Base-by-base conservation (phyloP, 2,113 vertebrate species). In the Struthio camelus region DNA sequence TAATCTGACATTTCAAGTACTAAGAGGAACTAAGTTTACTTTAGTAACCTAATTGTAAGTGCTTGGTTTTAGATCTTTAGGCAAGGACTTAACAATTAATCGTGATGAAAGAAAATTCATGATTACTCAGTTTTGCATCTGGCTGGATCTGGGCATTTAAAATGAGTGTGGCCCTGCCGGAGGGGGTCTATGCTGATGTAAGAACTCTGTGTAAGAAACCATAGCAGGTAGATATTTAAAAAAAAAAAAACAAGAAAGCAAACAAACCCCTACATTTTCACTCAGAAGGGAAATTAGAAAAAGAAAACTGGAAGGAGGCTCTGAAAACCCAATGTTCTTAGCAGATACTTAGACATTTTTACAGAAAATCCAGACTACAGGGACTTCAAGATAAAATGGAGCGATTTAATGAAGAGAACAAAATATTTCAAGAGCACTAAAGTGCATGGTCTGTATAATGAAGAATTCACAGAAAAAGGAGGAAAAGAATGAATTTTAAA, bases 371-470 rank as follows among this genome's bases (percentile, higher is more conserved):
- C 34, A 78, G 70, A 62, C 69, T 95, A 53, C 50, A 81, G 69
- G 64, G 89, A 24, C 73, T 95, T 67, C 90, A 85, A 89, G 95
- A 95, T 73, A 83, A 96, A 94, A 90, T 24, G 25, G 24, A 86
- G 28, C 36, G 79, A 89, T 70, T 87, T 81, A 86, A 76, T 71
- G 71, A 94, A 85, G 76, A 87, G 83, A 93, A 96, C 67, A 96
- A 94, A 95, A 95, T 38, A 75, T 83, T 88, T 85, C 66, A 95
- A 88, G 69, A 91, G 24, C 36, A 71, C 32, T 51, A 30, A 34
- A 88, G 19, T 42, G 64, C 34, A n/a, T 17, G 14, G 54, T 93
- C 66, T 91, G 72, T 24, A 53, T 91, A 90, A 91, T 59, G 80
- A 93, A 90, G 91, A 87, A 83, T 82, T 86, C 87, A 82, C 87